Evolutionary conservation across 2,797 vertebrate species (phyloP).

Genomic region (Rhinella marina): DNA sequence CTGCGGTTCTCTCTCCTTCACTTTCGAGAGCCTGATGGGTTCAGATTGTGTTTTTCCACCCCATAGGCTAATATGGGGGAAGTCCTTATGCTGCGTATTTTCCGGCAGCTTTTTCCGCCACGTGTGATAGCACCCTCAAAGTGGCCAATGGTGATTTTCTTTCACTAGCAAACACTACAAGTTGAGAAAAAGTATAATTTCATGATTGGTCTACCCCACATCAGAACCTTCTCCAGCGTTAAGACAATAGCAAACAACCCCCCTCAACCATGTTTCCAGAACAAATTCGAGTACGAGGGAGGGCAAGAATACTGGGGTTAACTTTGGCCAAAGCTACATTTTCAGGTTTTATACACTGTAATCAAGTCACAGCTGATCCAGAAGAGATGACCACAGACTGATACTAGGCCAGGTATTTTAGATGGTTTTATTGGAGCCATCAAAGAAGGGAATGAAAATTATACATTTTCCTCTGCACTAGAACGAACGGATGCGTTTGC

Average conservation of each 20-base stretch:
- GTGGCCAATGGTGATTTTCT: too few relatives aligned
- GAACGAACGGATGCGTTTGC: not conserved
- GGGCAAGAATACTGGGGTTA: too few relatives aligned
- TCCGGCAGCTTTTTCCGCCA: too few relatives aligned
- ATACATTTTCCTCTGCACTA: slow-evolving; percentile 6
- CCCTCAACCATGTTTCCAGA: too few relatives aligned
- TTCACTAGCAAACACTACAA: too few relatives aligned
- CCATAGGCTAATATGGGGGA: too few relatives aligned
- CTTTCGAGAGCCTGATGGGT: too few relatives aligned
- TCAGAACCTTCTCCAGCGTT: too few relatives aligned
- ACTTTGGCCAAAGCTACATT: not conserved
- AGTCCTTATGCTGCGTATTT: too few relatives aligned
- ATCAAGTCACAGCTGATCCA: not conserved
- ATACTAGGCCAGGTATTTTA: not conserved
- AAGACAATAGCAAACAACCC: not conserved
- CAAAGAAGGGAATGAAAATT: slow-evolving; percentile 27
- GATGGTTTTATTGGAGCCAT: slow-evolving; percentile 10
- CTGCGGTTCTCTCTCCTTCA: too few relatives aligned
- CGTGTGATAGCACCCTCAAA: too few relatives aligned
- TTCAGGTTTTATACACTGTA: not conserved
- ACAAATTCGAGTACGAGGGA: not conserved
- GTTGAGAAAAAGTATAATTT: not conserved
- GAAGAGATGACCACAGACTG: not conserved
- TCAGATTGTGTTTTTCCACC: too few relatives aligned
- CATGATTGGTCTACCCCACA: not conserved